Base-by-base conservation (phyloP, 2,113 vertebrate genomes). In the Cavia aperea region DNA sequence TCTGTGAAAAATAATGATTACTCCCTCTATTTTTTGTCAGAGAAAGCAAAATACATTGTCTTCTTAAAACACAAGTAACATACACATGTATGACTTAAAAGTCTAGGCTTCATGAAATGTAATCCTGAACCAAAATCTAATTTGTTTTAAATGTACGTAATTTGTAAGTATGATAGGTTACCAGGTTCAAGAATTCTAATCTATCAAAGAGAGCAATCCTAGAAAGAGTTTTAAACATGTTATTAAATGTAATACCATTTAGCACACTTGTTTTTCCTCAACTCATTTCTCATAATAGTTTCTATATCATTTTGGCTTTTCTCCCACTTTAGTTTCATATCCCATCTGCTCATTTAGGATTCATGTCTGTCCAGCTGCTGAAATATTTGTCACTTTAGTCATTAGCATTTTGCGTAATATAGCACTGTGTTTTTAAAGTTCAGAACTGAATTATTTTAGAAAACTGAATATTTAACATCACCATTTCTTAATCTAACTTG, bases 321-420 rank as follows among this genome's bases (percentile, higher is more conserved):
- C 93, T 96, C 96, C 96, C 77, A 10, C 88, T 95, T 96, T 93
- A 94, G 68, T 94, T 95, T 92, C 89, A 92, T 95, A 89, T 93
- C 89, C 96, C 95, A 96, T 96, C 96, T 96, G 94, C 93, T 96
- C 96, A 84, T 90, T 93, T 96, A 94, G 94, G 95, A 96, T 86
- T 94, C 94, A 95, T 87, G 89, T 96, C 95, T 96, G 93, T 96
- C 95, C 96, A 94, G 94, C 95, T 96, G 96, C 93, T 96, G 96
- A 95, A 96, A 95, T 96, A 96, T 96, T 90, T 96, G 95, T 96
- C 93, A 95, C 93, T 94, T 91, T 54, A 96, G 90, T 96, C 89
- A 94, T 95, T 96, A 96, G 88, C 90, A 94, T 96, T 94, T 94
- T 94, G 94, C 43, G n/a, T 92, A 96, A 96, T 81, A 95, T 36